These are phyloP conservation scores for Protophormia terraenovae DNA, from an alignment of 2,888 invertebrate species.

Conservation along the genomic window DNA sequence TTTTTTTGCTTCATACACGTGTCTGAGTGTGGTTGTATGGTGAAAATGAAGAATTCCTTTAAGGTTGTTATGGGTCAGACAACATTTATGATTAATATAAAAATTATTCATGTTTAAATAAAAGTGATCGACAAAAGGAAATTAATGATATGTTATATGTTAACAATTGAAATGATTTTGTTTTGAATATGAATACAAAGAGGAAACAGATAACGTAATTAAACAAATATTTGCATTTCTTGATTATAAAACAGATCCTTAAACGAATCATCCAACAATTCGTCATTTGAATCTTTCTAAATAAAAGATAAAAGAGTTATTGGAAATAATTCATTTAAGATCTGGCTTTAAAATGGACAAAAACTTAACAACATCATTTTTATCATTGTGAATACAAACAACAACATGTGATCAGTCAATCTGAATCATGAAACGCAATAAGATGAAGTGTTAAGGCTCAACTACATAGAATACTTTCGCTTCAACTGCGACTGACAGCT, in stretches of 20 bases:
- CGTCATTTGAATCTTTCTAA: background rate
- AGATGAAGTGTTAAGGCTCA: too few relatives aligned
- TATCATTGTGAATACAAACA: background rate
- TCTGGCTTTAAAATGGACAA: background rate
- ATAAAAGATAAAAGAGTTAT: background rate
- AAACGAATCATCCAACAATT: background rate
- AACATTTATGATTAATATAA: conserved; percentile 56
- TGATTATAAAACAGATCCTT: background rate
- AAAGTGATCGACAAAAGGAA: conserved; percentile 55
- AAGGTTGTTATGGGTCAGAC: conserved; percentile 33
- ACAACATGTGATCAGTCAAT: conserved; percentile 6
- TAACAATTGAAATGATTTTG: conserved; percentile 59
- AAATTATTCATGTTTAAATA: conserved; percentile 44
- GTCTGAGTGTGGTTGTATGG: background rate
- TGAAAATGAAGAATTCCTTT: conserved; percentile 16
- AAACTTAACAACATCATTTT: background rate
- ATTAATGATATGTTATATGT: conserved; percentile 63
- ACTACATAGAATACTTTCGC: too few relatives aligned
- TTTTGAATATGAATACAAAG: conserved; percentile 41
- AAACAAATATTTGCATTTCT: conserved; percentile 47
- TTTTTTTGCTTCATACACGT: background rate
- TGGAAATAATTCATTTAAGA: background rate
- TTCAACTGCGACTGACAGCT: too few relatives aligned
- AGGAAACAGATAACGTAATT: conserved; percentile 8
- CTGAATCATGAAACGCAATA: background rate